Base-by-base conservation (phyloP, 2,888 invertebrate genomes). In the Beris morrisii region DNA sequence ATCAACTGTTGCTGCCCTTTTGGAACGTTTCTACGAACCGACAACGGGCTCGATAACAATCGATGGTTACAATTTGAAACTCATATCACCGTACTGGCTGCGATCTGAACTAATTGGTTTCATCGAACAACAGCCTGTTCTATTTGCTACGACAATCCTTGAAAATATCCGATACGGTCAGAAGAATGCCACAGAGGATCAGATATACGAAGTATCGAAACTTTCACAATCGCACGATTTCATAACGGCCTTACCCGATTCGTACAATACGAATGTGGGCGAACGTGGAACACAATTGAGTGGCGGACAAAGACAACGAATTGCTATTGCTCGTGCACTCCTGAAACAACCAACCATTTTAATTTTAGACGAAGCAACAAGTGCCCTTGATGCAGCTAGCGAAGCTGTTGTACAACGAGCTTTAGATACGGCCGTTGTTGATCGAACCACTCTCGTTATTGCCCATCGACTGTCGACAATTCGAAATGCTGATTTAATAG, bases 161-260 rank as follows among this genome's bases (percentile, higher is more conserved):
- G 97, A 98, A 82, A 98, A 98, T 81, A 97, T 98, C 65, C 86
- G 95, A 63, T 98, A 96, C 76, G 96, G 96, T 0, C 84, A 84
- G 67, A 87, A 88, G 0, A 84, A 84, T 28, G 90, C 92, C 1
- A 84, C 82, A 0, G 87, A 90, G 72, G 83, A 83, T 11, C 56
- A 65, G 50, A 31, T 65, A 32, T 22, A 55, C 38, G 85, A 86
- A 75, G 97, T 94, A 1, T 93, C 97, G 0, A 85, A 85, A 75
- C 82, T 91, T 64, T 96, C 97, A 4, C 95, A 97, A 78, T 97
- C 96, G 0, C 89, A 97, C 78, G 89, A 89, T n/a, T 98, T 98
- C 78, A 91, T 98, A 53, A 78, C 74, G 0, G 81, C 81, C 43
- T 93, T 98, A 78, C 95, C 96, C 0, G 82, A 86, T 0, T 92